phyloP scores from a whole-genome alignment of 2,797 vertebrate genomes.

The Melopsittacus undulatus region DNA sequence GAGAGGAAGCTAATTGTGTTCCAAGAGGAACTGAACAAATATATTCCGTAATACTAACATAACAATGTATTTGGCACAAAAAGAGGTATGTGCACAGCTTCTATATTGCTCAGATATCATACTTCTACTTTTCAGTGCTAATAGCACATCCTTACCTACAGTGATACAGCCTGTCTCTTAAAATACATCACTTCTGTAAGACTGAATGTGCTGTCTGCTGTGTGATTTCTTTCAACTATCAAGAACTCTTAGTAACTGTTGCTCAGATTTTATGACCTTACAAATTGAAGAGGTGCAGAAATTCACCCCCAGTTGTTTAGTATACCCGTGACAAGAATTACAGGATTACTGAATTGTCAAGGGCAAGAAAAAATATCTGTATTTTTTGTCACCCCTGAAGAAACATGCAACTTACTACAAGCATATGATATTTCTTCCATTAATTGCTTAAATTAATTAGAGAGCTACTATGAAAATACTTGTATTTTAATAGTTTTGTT shows the following conservation, averaged over 20 bases:
- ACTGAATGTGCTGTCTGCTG: background rate
- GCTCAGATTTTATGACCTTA: background rate
- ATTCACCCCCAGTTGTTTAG: background rate
- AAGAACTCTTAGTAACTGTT: background rate
- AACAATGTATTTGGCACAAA: background rate
- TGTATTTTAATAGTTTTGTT: background rate
- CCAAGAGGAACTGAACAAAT: background rate
- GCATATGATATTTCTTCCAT: background rate
- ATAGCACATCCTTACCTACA: background rate
- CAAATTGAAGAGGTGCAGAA: background rate
- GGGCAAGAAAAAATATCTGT: accelerated
- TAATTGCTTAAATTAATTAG: background rate
- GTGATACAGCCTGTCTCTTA: background rate
- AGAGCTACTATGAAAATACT: background rate
- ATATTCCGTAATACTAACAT: background rate
- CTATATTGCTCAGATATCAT: background rate
- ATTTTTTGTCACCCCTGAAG: background rate
- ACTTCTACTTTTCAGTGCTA: background rate
- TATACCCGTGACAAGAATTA: background rate
- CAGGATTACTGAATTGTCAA: background rate
- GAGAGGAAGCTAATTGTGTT: background rate
- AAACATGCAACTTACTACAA: background rate
- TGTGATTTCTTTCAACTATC: background rate
- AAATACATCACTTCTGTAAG: background rate
- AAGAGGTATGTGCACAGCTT: background rate